phyloP scores from a whole-genome alignment of 2,797 vertebrate species.

The Argyrosomus regius region DNA sequence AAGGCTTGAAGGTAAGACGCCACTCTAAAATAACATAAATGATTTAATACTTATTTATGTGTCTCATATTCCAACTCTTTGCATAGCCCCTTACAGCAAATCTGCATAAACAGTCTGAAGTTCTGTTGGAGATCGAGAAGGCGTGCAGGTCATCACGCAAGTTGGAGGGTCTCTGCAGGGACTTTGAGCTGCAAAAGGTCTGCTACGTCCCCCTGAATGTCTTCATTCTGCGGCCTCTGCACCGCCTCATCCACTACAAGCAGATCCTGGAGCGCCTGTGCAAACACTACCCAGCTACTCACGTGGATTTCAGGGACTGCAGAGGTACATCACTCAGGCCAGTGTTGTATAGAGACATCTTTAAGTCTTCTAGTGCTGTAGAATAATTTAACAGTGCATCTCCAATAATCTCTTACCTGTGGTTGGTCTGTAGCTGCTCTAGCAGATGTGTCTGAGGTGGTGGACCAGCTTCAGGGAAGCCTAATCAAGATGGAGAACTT shows the following conservation, averaged over 20 bases:
- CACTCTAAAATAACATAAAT: background rate
- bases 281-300: constrained; percentile 93
- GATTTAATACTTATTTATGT: background rate
- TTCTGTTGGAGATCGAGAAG: constrained; percentile 91
- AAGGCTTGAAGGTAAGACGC: constrained; percentile 91
- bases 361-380: background rate
- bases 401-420: background rate
- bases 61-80: background rate
- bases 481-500: constrained; percentile 98
- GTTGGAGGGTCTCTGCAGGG: constrained; percentile 91
- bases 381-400: background rate
- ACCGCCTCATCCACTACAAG: constrained; percentile 97
- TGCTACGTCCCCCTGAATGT: constrained; percentile 97
- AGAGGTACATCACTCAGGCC: constrained; percentile 65
- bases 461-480: constrained; percentile 91
- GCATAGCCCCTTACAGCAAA: constrained; percentile 89
- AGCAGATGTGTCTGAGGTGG: constrained; percentile 95
- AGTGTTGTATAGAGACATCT: background rate
- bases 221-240: constrained; percentile 95
- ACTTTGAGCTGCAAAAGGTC: constrained; percentile 98
- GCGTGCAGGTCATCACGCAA: constrained; percentile 87
- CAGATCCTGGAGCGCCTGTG: constrained; percentile 97
- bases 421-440: constrained; percentile 88
- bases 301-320: constrained; percentile 95
- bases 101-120: constrained; percentile 92